Evolutionary conservation across 2,113 vertebrate species (phyloP), one percentile per base, ranked within the genome.

Genomic region (Tympanuchus pallidicinctus): DNA sequence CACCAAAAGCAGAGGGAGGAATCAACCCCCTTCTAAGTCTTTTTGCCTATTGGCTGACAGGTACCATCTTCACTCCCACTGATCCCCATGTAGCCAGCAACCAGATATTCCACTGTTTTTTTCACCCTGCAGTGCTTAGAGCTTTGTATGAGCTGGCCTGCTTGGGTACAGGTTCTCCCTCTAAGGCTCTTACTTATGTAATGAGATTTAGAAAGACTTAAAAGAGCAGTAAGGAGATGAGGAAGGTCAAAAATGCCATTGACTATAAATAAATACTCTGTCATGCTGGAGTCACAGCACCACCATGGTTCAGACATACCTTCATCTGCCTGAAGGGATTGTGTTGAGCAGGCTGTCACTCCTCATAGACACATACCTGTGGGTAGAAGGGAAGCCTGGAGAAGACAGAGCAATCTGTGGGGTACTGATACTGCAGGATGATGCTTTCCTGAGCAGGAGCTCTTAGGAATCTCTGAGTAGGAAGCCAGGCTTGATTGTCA

Each of bases 121-220:
- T 91, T 90, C 66, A 82, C 59, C 47, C 60, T 20, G 11, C 30
- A 34, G 73, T 54, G 36, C 81, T 87, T 65, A 87, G 54, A 92
- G 54, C 36, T 89, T 85, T 73, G 70, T 89, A 69, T 89, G 48
- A 94, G 90, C 70, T 89, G 78, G 81, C 43, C 77, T 95, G 74
- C 74, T 73, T 64, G 74, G 56, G 71, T 65, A 76, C 66, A 87
- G 63, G 70, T 66, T 93, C 86, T 85, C 81, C 74, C 77, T 84
- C 84, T 93, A 93, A 93, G 91, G 70, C 81, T 95, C 86, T 93
- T 95, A 95, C 60, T 93, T 94, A 73, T 63, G 74, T 85, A 95
- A 96, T 93, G 83, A 95, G 94, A 96, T 96, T 95, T 87, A 92
- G 92, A 61, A 30, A 87, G 94, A 85, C 48, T 95, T 95, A 92